phyloP scores from a whole-genome alignment of 1,140 invertebrate species.

The Bicyclus anynana region DNA sequence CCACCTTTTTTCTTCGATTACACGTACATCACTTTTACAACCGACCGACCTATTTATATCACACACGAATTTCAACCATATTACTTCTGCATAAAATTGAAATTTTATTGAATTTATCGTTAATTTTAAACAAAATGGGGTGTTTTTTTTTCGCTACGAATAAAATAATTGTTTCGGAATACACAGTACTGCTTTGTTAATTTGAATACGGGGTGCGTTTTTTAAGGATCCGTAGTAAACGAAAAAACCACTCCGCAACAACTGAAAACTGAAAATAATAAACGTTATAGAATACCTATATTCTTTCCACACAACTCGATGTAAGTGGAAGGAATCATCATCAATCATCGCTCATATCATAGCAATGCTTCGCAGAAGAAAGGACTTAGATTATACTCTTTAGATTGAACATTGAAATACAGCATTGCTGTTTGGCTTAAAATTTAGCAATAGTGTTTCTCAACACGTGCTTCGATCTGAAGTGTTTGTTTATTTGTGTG shows the following conservation, averaged over 20 bases:
- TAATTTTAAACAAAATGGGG: conserved; percentile 33
- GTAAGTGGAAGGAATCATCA: no score
- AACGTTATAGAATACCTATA: no score
- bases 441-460: no score
- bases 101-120: background rate
- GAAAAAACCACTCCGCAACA: background rate
- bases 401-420: no score
- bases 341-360: no score
- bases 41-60: conserved; percentile 20
- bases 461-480: no score
- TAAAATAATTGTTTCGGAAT: conserved; percentile 69
- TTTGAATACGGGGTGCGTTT: conserved; percentile 62
- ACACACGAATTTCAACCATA: conserved; percentile 27
- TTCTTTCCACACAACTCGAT: no score
- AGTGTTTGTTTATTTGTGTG: no score
- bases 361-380: no score
- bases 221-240: conserved; percentile 7
- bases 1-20: conserved; percentile 67
- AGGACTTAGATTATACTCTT: no score
- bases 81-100: background rate
- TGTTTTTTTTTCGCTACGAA: conserved; percentile 48
- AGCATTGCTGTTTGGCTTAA: no score
- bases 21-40: conserved; percentile 46
- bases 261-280: no score
- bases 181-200: conserved; percentile 72